These are phyloP conservation scores for Bos javanicus DNA, from an alignment of 2,113 vertebrate genomes.

Conservation along the genomic window DNA sequence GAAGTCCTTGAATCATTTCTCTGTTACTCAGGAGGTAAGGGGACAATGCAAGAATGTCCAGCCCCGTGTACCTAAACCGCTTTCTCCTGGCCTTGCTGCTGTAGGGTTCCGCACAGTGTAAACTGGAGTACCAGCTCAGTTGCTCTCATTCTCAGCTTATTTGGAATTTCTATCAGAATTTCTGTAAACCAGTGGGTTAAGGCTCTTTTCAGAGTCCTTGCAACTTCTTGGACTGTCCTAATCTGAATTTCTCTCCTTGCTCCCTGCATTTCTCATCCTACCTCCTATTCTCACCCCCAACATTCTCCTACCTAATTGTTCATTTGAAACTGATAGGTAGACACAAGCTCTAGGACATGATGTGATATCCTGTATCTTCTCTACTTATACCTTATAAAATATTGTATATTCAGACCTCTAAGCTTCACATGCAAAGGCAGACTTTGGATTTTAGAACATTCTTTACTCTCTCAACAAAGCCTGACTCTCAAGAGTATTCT, in stretches of 20 bases:
- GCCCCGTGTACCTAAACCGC: too few species aligned
- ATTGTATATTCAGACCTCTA: not conserved
- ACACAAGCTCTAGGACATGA: not conserved
- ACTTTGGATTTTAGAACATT: conserved; percentile 12
- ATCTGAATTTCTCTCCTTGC: not conserved
- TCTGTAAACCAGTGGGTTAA: not conserved
- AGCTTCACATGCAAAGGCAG: not conserved
- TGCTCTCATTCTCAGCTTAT: not conserved
- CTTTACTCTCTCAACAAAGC: not conserved
- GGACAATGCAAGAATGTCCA: not conserved
- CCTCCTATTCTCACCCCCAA: not conserved
- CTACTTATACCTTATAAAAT: not conserved
- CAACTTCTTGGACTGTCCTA: not conserved
- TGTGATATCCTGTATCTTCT: not conserved
- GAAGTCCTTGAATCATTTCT: not conserved
- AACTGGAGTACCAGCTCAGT: not conserved
- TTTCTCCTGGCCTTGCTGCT: not conserved
- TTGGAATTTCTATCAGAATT: not conserved
- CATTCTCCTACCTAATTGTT: not conserved
- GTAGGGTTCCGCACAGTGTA: accelerated
- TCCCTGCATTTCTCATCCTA: not conserved
- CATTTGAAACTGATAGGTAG: not conserved
- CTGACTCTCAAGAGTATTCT: conserved; percentile 6
- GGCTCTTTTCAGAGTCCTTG: not conserved
- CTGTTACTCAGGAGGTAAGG: not conserved